Evolutionary conservation across 2,113 vertebrate genomes (phyloP).

Genomic region (Pelmatolapia mariae): DNA sequence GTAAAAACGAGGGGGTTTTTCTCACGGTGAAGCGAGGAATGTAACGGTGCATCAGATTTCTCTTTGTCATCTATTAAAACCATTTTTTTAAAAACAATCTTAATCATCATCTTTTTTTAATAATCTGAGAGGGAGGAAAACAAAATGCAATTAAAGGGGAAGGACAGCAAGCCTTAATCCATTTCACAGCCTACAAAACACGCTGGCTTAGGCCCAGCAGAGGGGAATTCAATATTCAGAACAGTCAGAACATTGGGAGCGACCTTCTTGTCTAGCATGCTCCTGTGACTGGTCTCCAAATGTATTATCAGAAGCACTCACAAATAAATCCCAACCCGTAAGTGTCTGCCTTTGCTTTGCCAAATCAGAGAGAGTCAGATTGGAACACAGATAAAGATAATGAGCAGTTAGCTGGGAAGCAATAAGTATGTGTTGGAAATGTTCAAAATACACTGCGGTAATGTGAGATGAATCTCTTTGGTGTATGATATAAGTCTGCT

Average conservation of each 20-base stretch:
- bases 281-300: constrained; percentile 19
- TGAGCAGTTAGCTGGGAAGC: constrained; percentile 1
- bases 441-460: background rate
- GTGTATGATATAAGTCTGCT: background rate
- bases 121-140: background rate
- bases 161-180: constrained; percentile 27
- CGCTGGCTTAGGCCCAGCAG: constrained; percentile 42
- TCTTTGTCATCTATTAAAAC: background rate
- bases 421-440: background rate
- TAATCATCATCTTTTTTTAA: background rate
- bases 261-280: background rate
- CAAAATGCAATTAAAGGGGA: background rate
- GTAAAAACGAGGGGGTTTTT: background rate
- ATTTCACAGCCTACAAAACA: constrained; percentile 46
- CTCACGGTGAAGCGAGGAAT: background rate
- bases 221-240: constrained; percentile 34
- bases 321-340: constrained; percentile 1
- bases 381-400: constrained; percentile 17
- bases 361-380: constrained; percentile 14
- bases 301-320: constrained; percentile 22
- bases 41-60: background rate
- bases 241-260: constrained; percentile 37
- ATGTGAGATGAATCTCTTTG: background rate
- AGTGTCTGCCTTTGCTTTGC: background rate
- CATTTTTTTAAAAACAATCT: background rate